Conservation (phyloP, 2,888 invertebrate genomes). For the Zaprionus lineosus region DNA sequence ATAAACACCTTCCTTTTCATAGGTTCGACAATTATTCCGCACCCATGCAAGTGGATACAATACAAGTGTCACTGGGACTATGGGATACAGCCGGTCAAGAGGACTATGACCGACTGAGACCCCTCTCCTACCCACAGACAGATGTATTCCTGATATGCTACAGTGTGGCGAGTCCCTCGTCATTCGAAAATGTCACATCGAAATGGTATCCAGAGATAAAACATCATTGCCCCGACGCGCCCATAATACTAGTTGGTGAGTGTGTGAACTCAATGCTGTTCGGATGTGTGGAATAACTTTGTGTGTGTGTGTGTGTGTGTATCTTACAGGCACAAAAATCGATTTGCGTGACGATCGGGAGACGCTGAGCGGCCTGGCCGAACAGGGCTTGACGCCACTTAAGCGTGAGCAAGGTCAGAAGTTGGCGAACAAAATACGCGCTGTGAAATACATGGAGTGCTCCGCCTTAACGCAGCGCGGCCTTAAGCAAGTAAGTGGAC, state of each 20-base stretch:
- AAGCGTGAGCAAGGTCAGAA: slow-evolving; percentile 99
- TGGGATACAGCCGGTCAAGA: slow-evolving; percentile 99
- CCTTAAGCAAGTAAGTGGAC: slow-evolving; percentile 90
- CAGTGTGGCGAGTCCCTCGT: slow-evolving; percentile 99
- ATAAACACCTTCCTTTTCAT: slow-evolving; percentile 13
- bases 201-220: slow-evolving; percentile 99
- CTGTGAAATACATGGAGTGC: slow-evolving; percentile 99
- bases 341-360: slow-evolving; percentile 99
- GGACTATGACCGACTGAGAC: slow-evolving; percentile 97
- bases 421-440: slow-evolving; percentile 98
- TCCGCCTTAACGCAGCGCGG: slow-evolving; percentile 99
- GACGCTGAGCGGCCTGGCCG: slow-evolving; percentile 93
- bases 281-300: neutral
- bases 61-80: slow-evolving; percentile 96
- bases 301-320: neutral
- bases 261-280: neutral
- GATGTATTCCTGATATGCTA: slow-evolving; percentile 99
- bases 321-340: slow-evolving; percentile 94
- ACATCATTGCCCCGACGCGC: slow-evolving; percentile 99
- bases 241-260: slow-evolving; percentile 98
- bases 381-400: slow-evolving; percentile 97
- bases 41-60: slow-evolving; percentile 98
- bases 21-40: slow-evolving; percentile 99
- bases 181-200: slow-evolving; percentile 99
- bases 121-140: slow-evolving; percentile 98